phyloP scores from a whole-genome alignment of 2,888 invertebrate species.

The Syrphus vitripennis region DNA sequence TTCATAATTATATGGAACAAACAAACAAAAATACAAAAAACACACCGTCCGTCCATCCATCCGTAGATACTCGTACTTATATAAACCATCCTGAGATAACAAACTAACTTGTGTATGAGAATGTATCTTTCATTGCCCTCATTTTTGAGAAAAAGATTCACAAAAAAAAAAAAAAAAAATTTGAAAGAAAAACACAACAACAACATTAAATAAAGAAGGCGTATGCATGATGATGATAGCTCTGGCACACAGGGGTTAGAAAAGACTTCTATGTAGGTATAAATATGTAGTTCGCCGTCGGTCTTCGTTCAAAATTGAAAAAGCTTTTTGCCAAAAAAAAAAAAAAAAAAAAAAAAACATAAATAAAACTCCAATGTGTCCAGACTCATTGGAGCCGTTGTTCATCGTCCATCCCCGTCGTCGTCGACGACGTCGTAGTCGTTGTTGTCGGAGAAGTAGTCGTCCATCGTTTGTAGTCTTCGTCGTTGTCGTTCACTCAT shows the following conservation, averaged over 20 bases:
- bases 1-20: slow-evolving; percentile 40
- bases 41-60: not conserved
- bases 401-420: not conserved
- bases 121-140: slow-evolving; percentile 42
- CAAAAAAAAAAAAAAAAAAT: not conserved
- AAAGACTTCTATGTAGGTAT: not conserved
- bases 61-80: not conserved
- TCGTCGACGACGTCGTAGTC: not conserved
- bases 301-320: slow-evolving; percentile 2
- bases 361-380: slow-evolving; percentile 69
- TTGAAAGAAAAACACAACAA: slow-evolving; percentile 12
- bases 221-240: slow-evolving; percentile 31
- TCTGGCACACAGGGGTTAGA: slow-evolving; percentile 13
- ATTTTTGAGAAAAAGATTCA: slow-evolving; percentile 34
- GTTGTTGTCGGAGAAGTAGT: not conserved
- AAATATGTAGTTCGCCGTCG: not conserved
- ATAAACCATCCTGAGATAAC: slow-evolving; percentile 17
- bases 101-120: slow-evolving; percentile 13
- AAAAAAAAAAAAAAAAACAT: slow-evolving; percentile 38
- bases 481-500: slow-evolving; percentile 63
- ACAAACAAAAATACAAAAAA: not conserved
- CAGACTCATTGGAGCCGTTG: slow-evolving; percentile 70
- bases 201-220: slow-evolving; percentile 33
- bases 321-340: slow-evolving; percentile 55
- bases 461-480: slow-evolving; percentile 51